Evolutionary conservation across 2,113 vertebrate species (phyloP).

Genomic region (Psophia crepitans): DNA sequence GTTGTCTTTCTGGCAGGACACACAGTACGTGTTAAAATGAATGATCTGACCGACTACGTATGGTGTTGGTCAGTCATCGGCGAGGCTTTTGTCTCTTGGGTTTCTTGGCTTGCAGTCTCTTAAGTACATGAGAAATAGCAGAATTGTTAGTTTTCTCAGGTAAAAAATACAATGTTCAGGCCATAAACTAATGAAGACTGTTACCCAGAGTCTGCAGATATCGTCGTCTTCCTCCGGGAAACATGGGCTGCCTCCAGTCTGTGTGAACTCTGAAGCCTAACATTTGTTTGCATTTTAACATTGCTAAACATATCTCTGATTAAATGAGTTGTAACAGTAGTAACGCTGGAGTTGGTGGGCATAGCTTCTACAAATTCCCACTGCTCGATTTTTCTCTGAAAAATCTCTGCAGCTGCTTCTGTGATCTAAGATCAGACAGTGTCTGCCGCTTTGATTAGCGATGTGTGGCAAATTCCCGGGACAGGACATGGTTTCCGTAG

Average conservation of each 20-base stretch:
- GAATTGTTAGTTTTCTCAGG: background rate
- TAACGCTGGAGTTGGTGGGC: background rate
- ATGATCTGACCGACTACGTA: background rate
- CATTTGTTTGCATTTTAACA: constrained; percentile 5
- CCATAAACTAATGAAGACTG: background rate
- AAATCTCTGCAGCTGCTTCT: background rate
- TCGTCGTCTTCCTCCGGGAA: background rate
- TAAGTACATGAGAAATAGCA: background rate
- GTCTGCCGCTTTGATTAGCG: background rate
- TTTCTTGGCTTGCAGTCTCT: background rate
- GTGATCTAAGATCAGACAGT: background rate
- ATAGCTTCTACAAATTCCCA: background rate
- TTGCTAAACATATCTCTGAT: constrained; percentile 30
- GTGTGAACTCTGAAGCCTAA: background rate
- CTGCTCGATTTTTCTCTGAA: background rate
- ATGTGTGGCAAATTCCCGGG: background rate
- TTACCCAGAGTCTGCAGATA: background rate
- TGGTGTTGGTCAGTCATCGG: background rate
- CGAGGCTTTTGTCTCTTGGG: background rate
- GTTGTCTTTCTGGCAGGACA: background rate
- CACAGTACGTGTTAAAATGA: background rate
- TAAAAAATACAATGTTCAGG: background rate
- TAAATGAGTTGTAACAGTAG: background rate
- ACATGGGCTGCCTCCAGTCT: background rate
- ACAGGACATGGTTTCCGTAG: background rate